Conservation (phyloP, 2,797 vertebrate genomes). For the Gymnothorax reevesii region DNA sequence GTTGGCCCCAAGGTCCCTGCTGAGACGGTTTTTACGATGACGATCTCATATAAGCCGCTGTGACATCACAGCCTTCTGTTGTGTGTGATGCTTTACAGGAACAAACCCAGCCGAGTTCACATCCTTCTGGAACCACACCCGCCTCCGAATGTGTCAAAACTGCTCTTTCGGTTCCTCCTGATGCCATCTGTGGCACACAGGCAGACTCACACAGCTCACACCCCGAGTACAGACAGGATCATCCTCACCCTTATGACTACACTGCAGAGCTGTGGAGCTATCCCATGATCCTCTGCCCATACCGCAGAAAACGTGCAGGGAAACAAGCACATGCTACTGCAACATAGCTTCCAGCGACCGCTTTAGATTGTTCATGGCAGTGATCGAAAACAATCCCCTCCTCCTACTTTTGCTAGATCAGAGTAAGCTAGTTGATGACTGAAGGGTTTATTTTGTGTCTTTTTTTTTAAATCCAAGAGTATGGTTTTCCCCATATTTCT, state of each 20-base stretch:
- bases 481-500: not conserved
- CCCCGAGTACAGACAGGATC: not conserved
- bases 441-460: not conserved
- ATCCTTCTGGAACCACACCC: not conserved
- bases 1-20: constrained; percentile 27
- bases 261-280: not conserved
- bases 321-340: not conserved
- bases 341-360: not conserved
- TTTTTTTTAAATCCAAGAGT: not conserved
- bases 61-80: constrained; percentile 34
- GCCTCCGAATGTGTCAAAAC: too few relatives aligned
- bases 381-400: not conserved
- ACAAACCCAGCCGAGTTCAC: constrained; percentile 20
- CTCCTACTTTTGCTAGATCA: not conserved
- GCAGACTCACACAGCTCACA: not conserved
- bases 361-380: not conserved
- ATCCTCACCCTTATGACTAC: not conserved
- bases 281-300: not conserved
- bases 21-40: constrained; percentile 43
- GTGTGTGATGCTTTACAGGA: constrained; percentile 28
- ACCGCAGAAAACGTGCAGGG: not conserved
- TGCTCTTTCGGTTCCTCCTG: not conserved
- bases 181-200: not conserved
- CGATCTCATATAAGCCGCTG: constrained; percentile 31
- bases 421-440: not conserved